Percentiles rank a stretch among this genome's conserved stretches.
Conservation (phyloP, 1,140 invertebrate genomes). For the Wiebesia pumilae region DNA sequence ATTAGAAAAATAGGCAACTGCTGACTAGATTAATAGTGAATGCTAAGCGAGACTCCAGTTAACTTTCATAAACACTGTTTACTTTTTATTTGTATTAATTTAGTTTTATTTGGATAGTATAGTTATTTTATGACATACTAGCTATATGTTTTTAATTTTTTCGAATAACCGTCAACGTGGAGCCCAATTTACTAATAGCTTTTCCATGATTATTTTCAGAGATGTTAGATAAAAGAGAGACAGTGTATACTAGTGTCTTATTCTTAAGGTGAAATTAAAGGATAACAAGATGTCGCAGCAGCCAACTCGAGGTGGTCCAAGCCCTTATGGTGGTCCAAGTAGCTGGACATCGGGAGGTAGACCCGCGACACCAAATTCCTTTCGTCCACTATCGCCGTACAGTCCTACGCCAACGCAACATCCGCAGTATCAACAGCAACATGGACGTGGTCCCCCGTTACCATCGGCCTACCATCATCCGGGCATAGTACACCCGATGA, state of each 20-base stretch:
- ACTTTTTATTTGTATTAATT: too few species aligned
- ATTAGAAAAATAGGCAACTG: too few species aligned
- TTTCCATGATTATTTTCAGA: background rate
- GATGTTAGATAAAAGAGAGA: background rate
- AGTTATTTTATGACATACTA: background rate
- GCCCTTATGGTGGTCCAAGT: constrained; percentile 63
- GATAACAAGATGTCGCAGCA: constrained; percentile 66
- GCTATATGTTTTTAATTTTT: background rate
- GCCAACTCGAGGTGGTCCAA: constrained; percentile 74
- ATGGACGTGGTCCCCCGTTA: constrained; percentile 27
- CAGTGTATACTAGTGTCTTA: background rate
- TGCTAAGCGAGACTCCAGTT: too few species aligned
- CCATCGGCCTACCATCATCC: constrained; percentile 60
- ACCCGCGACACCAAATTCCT: constrained; percentile 60
- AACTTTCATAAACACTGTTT: too few species aligned
- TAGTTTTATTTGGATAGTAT: too few species aligned
- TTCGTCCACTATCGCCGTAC: constrained; percentile 62
- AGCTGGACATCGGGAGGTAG: constrained; percentile 65
- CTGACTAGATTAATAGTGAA: too few species aligned
- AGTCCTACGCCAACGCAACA: constrained; percentile 55
- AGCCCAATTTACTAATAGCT: background rate
- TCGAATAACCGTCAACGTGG: background rate
- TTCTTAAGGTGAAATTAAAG: background rate
- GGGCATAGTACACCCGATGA: constrained; percentile 65
- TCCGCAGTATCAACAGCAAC: constrained; percentile 21